A percentile compares a stretch with the other conserved stretches of the same genome.
These are phyloP conservation scores for Xiphorhynchus elegans DNA, from an alignment of 2,113 vertebrate species.

Conservation along the genomic window DNA sequence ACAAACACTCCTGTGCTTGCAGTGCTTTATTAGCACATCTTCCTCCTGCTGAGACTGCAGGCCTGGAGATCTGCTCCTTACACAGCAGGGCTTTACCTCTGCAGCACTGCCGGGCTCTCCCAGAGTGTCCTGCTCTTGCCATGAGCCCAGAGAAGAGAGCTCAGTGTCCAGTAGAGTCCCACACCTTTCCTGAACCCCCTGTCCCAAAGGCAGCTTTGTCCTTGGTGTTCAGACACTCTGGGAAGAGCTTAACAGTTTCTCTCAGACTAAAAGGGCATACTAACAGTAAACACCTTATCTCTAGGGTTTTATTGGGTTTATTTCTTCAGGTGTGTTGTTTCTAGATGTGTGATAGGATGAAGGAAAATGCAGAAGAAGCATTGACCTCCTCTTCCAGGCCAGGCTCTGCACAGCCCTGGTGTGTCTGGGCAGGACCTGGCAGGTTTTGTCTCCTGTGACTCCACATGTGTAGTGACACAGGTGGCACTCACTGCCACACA, in stretches of 20 bases:
- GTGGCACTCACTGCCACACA: background rate
- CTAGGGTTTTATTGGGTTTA: background rate
- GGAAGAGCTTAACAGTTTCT: background rate
- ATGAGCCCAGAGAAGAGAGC: background rate
- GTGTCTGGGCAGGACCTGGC: background rate
- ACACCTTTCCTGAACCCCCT: background rate
- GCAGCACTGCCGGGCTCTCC: background rate
- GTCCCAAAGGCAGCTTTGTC: background rate
- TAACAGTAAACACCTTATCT: background rate
- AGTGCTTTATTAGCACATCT: background rate
- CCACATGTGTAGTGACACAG: background rate
- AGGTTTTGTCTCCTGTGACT: background rate
- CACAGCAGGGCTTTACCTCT: background rate
- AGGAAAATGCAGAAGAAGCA: background rate
- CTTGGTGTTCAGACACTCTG: background rate
- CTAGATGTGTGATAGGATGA: background rate
- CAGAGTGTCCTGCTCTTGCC: background rate
- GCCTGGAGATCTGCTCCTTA: background rate
- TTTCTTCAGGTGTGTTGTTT: background rate
- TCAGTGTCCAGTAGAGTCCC: background rate
- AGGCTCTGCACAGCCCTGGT: background rate
- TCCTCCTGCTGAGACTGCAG: background rate
- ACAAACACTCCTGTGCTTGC: constrained; percentile 12
- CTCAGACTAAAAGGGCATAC: background rate
- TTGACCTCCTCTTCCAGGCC: background rate